Evolutionary conservation across 2,797 vertebrate genomes (phyloP).

Genomic region (Ctenopoma multispine): DNA sequence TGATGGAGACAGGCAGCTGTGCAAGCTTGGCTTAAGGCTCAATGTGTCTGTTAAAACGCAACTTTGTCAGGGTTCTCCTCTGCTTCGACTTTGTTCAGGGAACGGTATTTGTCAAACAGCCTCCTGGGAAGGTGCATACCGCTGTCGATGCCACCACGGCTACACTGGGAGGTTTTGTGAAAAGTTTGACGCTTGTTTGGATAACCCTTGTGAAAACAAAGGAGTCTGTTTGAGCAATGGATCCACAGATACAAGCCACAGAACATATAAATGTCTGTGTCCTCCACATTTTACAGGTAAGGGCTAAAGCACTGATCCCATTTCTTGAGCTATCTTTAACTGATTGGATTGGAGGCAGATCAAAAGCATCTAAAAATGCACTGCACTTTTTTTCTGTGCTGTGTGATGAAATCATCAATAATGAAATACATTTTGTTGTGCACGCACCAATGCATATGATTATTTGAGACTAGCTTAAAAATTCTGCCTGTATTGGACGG

Average conservation of each 20-base stretch:
- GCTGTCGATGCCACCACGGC: constrained; percentile 82
- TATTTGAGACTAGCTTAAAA: not conserved
- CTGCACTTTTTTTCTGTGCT: not conserved
- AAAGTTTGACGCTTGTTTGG: constrained; percentile 81
- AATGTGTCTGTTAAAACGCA: constrained; percentile 86
- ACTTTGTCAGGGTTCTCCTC: constrained; percentile 81
- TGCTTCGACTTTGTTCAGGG: constrained; percentile 84
- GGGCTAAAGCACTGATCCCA: constrained; percentile 18
- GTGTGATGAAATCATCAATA: not conserved
- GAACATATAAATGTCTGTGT: constrained; percentile 83
- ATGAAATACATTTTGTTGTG: constrained; percentile 7
- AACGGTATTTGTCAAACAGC: constrained; percentile 85
- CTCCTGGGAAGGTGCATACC: constrained; percentile 79
- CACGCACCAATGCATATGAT: not conserved
- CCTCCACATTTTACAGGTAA: constrained; percentile 87
- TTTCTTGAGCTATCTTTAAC: not conserved
- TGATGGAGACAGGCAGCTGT: constrained; percentile 74
- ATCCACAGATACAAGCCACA: constrained; percentile 66
- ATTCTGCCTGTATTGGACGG: constrained; percentile 27
- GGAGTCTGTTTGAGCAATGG: constrained; percentile 79
- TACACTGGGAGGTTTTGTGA: constrained; percentile 89
- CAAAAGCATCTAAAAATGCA: constrained; percentile 3
- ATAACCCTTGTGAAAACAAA: constrained; percentile 85
- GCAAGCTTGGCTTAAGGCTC: constrained; percentile 85
- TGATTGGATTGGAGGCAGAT: constrained; percentile 3